These are phyloP conservation scores for Lacerta agilis DNA, from an alignment of 2,797 vertebrate species.

Conservation along the genomic window DNA sequence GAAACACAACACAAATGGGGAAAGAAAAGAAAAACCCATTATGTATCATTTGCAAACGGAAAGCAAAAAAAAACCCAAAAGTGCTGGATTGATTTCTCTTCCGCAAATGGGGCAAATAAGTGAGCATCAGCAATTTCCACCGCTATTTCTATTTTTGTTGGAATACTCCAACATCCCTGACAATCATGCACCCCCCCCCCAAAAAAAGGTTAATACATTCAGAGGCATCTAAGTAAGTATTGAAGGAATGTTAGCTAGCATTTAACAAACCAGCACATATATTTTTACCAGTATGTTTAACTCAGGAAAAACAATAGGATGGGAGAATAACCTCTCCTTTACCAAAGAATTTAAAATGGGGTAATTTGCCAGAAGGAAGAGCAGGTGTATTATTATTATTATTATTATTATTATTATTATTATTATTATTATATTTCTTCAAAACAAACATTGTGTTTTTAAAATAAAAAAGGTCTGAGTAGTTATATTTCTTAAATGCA, in stretches of 20 bases:
- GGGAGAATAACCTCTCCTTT: background rate
- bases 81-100: too few species aligned
- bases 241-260: constrained; percentile 57
- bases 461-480: constrained; percentile 51
- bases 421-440: constrained; percentile 6
- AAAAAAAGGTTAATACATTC: constrained; percentile 61
- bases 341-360: constrained; percentile 24
- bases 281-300: constrained; percentile 66
- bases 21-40: too few species aligned
- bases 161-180: too few species aligned
- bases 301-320: constrained; percentile 62
- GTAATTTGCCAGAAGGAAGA: constrained; percentile 55
- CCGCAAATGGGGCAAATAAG: too few species aligned
- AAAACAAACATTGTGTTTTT: constrained; percentile 53
- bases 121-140: too few species aligned
- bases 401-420: too few species aligned
- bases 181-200: constrained; percentile 14
- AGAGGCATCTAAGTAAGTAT: constrained; percentile 64
- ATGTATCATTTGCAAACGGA: too few species aligned
- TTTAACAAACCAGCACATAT: constrained; percentile 77
- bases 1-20: too few species aligned
- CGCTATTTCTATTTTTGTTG: too few species aligned
- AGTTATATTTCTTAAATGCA: constrained; percentile 74
- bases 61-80: too few species aligned
- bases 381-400: background rate